These are phyloP conservation scores for Monopis laevigella DNA, from an alignment of 2,888 invertebrate species.

Conservation along the genomic window DNA sequence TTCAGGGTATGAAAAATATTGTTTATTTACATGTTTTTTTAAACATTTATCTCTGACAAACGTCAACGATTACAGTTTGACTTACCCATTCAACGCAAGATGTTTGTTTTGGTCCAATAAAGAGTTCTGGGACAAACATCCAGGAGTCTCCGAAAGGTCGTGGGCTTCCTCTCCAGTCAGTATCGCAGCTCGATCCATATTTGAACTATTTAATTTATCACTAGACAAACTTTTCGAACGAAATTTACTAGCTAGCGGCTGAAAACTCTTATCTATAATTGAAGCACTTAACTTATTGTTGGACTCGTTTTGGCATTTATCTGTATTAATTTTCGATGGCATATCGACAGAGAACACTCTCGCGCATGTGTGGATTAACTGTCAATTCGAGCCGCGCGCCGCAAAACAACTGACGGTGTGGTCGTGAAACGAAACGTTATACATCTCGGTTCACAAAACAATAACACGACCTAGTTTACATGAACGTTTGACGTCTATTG, in stretches of 20 bases:
- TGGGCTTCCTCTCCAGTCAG: conserved; percentile 53
- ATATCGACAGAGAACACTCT: conserved; percentile 31
- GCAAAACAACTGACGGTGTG: conserved; percentile 41
- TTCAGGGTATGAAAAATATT: too few species aligned
- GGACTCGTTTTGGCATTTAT: conserved; percentile 45
- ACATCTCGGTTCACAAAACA: conserved; percentile 37
- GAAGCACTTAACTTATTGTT: conserved; percentile 51
- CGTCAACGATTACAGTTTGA: conserved; percentile 18
- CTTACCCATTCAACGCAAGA: conserved; percentile 39
- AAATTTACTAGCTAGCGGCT: conserved; percentile 40
- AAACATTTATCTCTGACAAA: too few species aligned
- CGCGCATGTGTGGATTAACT: conserved; percentile 37
- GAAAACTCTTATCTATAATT: conserved; percentile 47
- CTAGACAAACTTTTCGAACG: conserved; percentile 58
- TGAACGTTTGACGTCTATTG: conserved; percentile 27
- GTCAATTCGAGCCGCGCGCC: conserved; percentile 42
- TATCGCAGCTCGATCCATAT: conserved; percentile 54
- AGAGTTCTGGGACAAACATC: conserved; percentile 36
- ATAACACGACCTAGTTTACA: conserved; percentile 35
- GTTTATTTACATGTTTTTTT: too few species aligned
- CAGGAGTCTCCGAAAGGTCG: conserved; percentile 53
- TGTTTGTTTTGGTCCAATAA: conserved; percentile 27
- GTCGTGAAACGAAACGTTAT: conserved; percentile 40
- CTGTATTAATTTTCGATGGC: conserved; percentile 51
- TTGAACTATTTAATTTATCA: conserved; percentile 57